Base-by-base conservation (phyloP, 37 sponge, comb jelly and placozoan genomes). In the Cliona cf. orientalis region DNA sequence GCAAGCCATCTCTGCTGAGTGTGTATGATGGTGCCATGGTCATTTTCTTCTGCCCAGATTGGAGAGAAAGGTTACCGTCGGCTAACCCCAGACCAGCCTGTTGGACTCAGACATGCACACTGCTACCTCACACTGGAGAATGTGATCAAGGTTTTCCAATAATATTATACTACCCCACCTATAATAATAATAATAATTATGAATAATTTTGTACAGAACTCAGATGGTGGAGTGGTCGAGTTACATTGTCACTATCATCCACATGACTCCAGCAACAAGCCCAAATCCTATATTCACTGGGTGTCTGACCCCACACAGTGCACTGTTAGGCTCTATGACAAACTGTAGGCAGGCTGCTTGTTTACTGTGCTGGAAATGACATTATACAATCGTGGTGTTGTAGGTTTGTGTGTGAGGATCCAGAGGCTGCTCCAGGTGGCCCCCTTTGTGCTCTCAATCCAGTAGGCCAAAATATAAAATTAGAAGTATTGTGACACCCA, bases 251-350 rank as follows among this genome's bases (percentile, higher is more conserved):
- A 26, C 1, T 75, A 36, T 14, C 53, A 72, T 12, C 45, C 2
- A 81, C 46, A 1, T 71, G 80, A 61, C 44, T 49, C 46, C 82
- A 80, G 81, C 69, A 34, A 46, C 22, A 94, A 92, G 66, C 97
- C 97, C 2, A 94, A 88, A 72, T 91, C 95, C 35, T 99, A 92
- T 84, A 94, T 99, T 32, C 99, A 98, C 58, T 97, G 97, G 98
- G 93, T 97, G 21, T 87, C 91, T 26, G 32, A 86, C 55, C 95
- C 95, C 42, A 36, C 90, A 34, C 39, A 37, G 6, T 95, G 95
- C 78, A 81, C 84, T 58, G 75, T 97, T 38, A 74, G 95, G 42
- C 40, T 89, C 33, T 97, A 89, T 35, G 73, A 86, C 32, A 81
- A 84, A 75, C 81, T 89, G 94, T 95, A 49, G 66, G 95, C n/a